Percentiles rank a stretch among this genome's conserved stretches.
Evolutionary conservation across 1,140 invertebrate genomes (phyloP).

Genomic region (Subanguina moxae): DNA sequence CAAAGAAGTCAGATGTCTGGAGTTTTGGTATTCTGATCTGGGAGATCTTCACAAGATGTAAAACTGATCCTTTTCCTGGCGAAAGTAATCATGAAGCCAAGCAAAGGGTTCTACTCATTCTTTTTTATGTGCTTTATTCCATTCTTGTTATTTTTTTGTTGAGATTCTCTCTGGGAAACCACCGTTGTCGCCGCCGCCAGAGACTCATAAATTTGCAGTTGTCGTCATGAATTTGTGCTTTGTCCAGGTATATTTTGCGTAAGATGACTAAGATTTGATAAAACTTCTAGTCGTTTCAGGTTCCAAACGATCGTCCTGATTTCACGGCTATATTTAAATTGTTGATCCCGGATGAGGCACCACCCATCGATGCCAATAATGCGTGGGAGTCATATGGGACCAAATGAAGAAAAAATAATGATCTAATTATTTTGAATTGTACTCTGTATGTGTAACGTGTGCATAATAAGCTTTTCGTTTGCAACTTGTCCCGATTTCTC

Average conservation of each 20-base stretch:
- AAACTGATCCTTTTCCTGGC: conserved; percentile 81
- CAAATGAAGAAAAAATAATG: no score
- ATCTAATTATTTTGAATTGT: no score
- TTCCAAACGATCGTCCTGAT: conserved; percentile 16
- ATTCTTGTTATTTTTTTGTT: not conserved
- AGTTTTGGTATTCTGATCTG: no score
- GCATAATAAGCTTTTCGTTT: no score
- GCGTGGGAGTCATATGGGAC: no score
- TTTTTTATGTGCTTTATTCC: conserved; percentile 17
- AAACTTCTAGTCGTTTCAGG: conserved; percentile 4
- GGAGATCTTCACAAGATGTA: no score
- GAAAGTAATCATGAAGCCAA: conserved; percentile 83
- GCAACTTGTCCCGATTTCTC: no score
- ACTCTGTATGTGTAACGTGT: no score
- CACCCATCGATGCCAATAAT: conserved; percentile 5
- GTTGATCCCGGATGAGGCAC: conserved; percentile 28
- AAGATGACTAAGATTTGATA: not conserved
- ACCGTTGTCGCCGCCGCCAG: conserved; percentile 20
- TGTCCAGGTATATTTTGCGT: not conserved
- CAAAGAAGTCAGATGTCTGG: no score
- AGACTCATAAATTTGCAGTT: conserved; percentile 13
- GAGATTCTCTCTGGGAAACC: conserved; percentile 21
- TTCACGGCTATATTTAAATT: conserved; percentile 31
- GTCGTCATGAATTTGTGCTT: conserved; percentile 31
- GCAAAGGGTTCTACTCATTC: conserved; percentile 75